phyloP scores from a whole-genome alignment of 1,140 invertebrate species.

The Zophobas atratus region DNA sequence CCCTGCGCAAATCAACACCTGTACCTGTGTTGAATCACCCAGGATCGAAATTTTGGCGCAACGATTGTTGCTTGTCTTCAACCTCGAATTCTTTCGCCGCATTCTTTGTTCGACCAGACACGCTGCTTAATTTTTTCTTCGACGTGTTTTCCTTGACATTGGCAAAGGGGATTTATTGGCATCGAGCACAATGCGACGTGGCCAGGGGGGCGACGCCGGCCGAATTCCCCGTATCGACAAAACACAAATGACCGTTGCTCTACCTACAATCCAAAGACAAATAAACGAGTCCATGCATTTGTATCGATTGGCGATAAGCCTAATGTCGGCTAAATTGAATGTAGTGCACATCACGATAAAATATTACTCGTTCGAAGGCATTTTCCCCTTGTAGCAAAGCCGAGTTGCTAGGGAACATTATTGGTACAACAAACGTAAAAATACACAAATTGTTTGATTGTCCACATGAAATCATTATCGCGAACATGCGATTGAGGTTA shows the following conservation, averaged over 20 bases:
- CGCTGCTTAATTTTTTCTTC: constrained; percentile 19
- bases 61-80: not conserved
- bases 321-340: constrained; percentile 41
- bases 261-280: not conserved
- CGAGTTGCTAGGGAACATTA: constrained; percentile 29
- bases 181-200: not conserved
- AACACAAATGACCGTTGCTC: not conserved
- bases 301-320: constrained; percentile 32
- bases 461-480: constrained; percentile 31
- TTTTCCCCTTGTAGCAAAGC: constrained; percentile 22
- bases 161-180: constrained; percentile 15
- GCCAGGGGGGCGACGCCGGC: no score
- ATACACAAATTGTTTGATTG: constrained; percentile 16
- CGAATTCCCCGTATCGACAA: not conserved
- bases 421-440: constrained; percentile 29
- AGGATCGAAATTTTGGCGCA: no score
- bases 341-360: constrained; percentile 36
- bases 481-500: not conserved
- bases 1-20: no score
- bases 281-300: constrained; percentile 24
- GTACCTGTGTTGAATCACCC: no score
- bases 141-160: constrained; percentile 40
- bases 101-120: constrained; percentile 14
- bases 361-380: constrained; percentile 20
- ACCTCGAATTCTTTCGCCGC: not conserved